Base-by-base conservation (phyloP, 1,140 invertebrate species). In the Heliothis subflexa region DNA sequence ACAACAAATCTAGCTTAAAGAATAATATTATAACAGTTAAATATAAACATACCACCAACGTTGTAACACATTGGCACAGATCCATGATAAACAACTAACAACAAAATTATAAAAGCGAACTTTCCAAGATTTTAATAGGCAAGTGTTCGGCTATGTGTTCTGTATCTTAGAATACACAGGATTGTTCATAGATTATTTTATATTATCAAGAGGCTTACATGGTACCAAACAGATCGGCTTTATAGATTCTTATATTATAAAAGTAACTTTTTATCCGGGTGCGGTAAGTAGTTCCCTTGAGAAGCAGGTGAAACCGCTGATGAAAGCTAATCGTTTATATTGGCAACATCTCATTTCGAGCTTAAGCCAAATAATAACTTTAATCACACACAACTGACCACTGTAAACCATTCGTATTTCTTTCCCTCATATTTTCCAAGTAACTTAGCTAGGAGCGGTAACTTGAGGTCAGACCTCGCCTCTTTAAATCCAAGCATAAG, bases 51-150 rank as follows among this genome's bases (percentile, higher is more conserved):
- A 18, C 40, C 3, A n/a, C 18, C n/a, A n/a, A 66, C 62, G 47
- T 4, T 66, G 62, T 66, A 18, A 47, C 40, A 66, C 10, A 21
- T 18, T 66, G 62, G 40, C 62, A 66, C 62, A 66, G 33, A 47
- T 64, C 40, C 62, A 66, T 47, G 18, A 47, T 47, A 40, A 66
- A 66, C 40, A 64, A 16, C 12, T 47, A 18, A 10, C 40, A 21
- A 47, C 62, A 66, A 66, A 66, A 66, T 47, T 40, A 66, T 66
- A 49, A 66, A 64, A 18, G 3, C 40, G 4, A 66, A 66, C 62
- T 66, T 66, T 16, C 16, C 40, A 18, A 66, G 40, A 66, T 66
- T 66, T 66, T 66, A 66, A 66, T 66, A 66, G 40, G 16, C 62
- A 47, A 33, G 40, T 66, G 16, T 12, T 66, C 21, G 21, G 21